Evolutionary conservation across 1,140 invertebrate genomes (phyloP).

Genomic region (Condylostylus longicornis): DNA sequence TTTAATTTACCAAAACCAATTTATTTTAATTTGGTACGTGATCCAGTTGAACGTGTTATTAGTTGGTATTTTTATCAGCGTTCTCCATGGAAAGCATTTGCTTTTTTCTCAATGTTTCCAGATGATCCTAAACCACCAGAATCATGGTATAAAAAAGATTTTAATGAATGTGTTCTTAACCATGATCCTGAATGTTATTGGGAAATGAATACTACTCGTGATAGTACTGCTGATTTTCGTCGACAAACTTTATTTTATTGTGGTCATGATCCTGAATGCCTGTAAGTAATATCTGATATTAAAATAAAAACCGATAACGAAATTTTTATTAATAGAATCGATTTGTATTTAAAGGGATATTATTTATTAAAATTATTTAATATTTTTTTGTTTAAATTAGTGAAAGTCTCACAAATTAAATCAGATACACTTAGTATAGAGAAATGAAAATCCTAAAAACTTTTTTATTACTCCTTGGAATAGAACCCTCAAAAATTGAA

Average conservation of each 20-base stretch:
- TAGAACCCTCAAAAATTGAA: no score
- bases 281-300: not conserved
- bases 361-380: no score
- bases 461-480: no score
- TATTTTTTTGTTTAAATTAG: no score
- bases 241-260: conserved; percentile 34
- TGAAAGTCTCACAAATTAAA: no score
- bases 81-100: conserved; percentile 62
- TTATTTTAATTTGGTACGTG: conserved; percentile 70
- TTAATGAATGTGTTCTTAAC: conserved; percentile 63
- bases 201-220: conserved; percentile 56
- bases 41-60: conserved; percentile 71
- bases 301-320: no score
- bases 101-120: no score
- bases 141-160: conserved; percentile 81
- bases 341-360: no score
- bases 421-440: no score
- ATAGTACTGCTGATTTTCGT: conserved; percentile 63
- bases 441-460: no score
- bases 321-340: no score
- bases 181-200: conserved; percentile 62
- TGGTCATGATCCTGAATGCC: not conserved
- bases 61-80: conserved; percentile 69
- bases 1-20: conserved; percentile 60
- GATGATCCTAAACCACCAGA: conserved; percentile 50